These are phyloP conservation scores for Dendroctonus ponderosae DNA, from an alignment of 1,140 invertebrate species.

Conservation along the genomic window DNA sequence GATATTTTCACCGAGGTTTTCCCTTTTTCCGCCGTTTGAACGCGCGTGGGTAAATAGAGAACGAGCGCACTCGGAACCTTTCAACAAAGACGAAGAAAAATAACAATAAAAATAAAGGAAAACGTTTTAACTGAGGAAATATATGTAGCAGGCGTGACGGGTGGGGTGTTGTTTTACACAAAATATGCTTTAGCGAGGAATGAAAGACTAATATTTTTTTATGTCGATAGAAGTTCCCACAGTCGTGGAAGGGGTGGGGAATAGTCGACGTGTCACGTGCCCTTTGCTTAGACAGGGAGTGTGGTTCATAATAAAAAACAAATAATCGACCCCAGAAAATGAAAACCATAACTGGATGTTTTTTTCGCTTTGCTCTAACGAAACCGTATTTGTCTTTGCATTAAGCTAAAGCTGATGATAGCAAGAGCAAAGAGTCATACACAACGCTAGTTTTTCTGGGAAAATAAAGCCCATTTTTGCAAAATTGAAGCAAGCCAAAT, in stretches of 20 bases:
- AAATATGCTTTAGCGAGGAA: conserved; percentile 23
- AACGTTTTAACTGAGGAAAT: conserved; percentile 7
- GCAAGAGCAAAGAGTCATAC: too few species aligned
- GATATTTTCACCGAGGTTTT: conserved; percentile 9
- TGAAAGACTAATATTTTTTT: conserved; percentile 31
- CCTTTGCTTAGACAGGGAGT: conserved; percentile 26
- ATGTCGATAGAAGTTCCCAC: conserved; percentile 12
- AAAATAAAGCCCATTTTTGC: too few species aligned
- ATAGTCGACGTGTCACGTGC: conserved; percentile 19
- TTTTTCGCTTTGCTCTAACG: too few species aligned
- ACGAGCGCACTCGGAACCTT: not conserved
- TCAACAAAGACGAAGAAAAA: conserved; percentile 7
- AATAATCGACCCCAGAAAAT: conserved; percentile 23
- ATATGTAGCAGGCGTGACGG: not conserved
- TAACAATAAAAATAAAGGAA: conserved; percentile 24
- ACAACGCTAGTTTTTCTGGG: too few species aligned
- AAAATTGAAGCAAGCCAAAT: too few species aligned
- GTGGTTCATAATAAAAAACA: conserved; percentile 26
- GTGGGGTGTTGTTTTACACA: conserved; percentile 26
- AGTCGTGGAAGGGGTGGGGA: not conserved
- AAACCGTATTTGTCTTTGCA: too few species aligned
- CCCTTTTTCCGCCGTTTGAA: conserved; percentile 16
- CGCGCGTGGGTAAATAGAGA: conserved; percentile 6
- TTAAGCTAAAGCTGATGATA: too few species aligned
- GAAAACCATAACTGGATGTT: conserved; percentile 10